Conservation (phyloP, 2,113 vertebrate species). For the Holacanthus passer region DNA sequence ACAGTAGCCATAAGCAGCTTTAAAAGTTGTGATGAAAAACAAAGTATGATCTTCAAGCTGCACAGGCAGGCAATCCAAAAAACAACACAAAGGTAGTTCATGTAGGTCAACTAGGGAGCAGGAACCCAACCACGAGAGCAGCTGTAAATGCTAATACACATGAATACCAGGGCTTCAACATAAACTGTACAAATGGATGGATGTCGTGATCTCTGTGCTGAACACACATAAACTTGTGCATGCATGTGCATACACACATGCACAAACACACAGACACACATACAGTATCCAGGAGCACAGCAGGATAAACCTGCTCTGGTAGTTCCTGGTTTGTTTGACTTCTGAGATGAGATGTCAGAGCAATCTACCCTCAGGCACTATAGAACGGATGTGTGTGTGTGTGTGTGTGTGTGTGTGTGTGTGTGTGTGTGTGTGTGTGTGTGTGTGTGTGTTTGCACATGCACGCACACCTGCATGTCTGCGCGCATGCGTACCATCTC, state of each 20-base stretch:
- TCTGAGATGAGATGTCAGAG: constrained; percentile 74
- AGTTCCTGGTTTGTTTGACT: constrained; percentile 78
- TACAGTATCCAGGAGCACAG: constrained; percentile 43
- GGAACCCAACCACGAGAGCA: neutral
- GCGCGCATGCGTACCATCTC: constrained; percentile 20
- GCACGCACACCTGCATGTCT: neutral
- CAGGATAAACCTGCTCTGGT: constrained; percentile 79
- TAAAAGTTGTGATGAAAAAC: constrained; percentile 7
- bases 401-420: constrained; percentile 31
- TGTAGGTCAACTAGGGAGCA: neutral
- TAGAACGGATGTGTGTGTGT: constrained; percentile 53
- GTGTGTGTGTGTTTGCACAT: constrained; percentile 31
- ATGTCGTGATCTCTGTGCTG: constrained; percentile 37
- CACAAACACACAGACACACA: neutral
- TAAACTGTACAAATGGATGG: constrained; percentile 42
- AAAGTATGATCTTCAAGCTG: constrained; percentile 16
- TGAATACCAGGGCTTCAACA: constrained; percentile 6
- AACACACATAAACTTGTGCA: constrained; percentile 28
- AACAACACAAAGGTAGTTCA: neutral
- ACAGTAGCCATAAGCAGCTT: neutral
- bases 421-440: constrained; percentile 44
- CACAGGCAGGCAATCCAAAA: neutral
- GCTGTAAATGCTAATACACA: neutral
- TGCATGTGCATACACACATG: neutral
- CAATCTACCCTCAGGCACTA: constrained; percentile 62